A percentile compares a stretch with the other conserved stretches of the same genome.
These are phyloP conservation scores for Gryllus longicercus DNA, from an alignment of 2,888 invertebrate genomes.

Conservation along the genomic window DNA sequence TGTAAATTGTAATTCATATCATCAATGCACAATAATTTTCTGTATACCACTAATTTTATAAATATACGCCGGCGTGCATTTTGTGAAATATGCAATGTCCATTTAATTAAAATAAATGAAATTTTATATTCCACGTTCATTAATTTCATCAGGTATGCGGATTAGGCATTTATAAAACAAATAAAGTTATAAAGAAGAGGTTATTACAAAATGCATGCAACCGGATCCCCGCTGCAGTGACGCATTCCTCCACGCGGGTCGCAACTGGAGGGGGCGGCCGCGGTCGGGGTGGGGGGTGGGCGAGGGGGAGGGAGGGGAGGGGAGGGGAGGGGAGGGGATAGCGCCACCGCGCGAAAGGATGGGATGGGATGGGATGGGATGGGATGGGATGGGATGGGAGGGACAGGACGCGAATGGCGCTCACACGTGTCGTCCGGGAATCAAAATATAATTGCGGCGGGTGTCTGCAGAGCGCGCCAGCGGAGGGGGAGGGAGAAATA, in stretches of 20 bases:
- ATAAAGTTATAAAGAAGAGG: constrained; percentile 17
- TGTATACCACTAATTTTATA: constrained; percentile 17
- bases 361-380: neutral
- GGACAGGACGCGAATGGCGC: neutral
- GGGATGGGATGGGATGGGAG: neutral
- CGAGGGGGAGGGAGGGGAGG: neutral
- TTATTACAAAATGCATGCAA: constrained; percentile 8
- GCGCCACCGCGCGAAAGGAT: neutral
- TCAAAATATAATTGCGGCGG: constrained; percentile 6
- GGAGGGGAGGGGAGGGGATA: neutral
- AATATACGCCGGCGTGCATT: constrained; percentile 5
- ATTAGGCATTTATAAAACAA: constrained; percentile 2
- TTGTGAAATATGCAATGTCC: neutral
- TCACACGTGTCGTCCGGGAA: neutral
- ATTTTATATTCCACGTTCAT: constrained; percentile 17
- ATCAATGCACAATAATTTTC: constrained; percentile 17
- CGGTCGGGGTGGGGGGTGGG: neutral
- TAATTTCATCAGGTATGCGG: neutral
- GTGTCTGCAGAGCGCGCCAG: neutral
- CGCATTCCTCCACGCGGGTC: neutral
- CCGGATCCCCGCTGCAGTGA: constrained; percentile 4
- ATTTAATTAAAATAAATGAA: neutral
- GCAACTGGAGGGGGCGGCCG: neutral
- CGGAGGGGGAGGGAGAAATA: neutral
- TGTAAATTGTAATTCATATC: constrained; percentile 17